phyloP scores from a whole-genome alignment of 1,140 invertebrate species.

The Spodoptera litura region DNA sequence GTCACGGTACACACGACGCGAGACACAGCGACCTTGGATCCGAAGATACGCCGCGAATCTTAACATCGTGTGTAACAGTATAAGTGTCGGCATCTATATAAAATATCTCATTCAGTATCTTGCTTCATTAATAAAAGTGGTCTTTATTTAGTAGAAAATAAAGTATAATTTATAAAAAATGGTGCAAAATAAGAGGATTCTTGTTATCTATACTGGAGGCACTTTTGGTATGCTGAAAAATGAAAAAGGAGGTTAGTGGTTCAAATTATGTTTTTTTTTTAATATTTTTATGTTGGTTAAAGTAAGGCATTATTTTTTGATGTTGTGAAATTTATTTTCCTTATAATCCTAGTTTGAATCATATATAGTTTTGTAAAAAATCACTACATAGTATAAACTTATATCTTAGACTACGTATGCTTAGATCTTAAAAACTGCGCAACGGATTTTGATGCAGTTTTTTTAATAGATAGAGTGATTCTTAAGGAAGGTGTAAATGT shows the following conservation, averaged over 20 bases:
- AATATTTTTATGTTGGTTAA: no score
- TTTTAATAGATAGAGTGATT: no score
- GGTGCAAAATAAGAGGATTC: conserved; percentile 83
- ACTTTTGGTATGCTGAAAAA: conserved; percentile 96
- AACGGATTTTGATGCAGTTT: no score
- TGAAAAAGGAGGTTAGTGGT: conserved; percentile 89
- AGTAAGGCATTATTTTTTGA: no score
- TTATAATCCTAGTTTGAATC: no score
- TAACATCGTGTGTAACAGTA: conserved; percentile 7
- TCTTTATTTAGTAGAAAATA: not conserved
- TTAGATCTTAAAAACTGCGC: no score
- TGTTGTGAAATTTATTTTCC: no score
- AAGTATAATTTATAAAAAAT: conserved; percentile 54
- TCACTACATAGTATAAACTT: no score
- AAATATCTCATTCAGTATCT: not conserved
- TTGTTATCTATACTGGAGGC: conserved; percentile 95
- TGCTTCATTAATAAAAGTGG: not conserved
- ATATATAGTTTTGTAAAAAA: no score
- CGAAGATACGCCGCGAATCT: not conserved
- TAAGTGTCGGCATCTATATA: not conserved
- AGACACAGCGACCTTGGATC: no score
- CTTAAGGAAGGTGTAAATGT: no score
- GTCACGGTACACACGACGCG: not conserved
- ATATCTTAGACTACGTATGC: no score
- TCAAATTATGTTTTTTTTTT: conserved; percentile 19